These are phyloP conservation scores for Drosophila eugracilis DNA, from an alignment of 1,140 invertebrate species.

Conservation along the genomic window DNA sequence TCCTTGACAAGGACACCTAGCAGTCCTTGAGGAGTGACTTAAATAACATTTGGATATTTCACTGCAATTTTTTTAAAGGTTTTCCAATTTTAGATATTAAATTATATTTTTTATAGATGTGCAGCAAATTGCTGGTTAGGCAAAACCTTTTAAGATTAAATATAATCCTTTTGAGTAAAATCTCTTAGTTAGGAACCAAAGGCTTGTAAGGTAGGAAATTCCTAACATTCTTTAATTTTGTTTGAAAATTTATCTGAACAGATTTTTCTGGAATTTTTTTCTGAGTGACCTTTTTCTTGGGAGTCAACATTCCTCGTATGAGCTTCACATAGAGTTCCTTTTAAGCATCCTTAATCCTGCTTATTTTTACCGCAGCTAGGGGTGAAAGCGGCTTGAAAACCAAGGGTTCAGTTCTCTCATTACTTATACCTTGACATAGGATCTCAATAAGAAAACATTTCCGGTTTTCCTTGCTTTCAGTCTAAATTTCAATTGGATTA, in stretches of 20 bases:
- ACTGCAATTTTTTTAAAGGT: too few species aligned
- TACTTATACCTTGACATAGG: constrained; percentile 38
- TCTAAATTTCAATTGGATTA: constrained; percentile 50
- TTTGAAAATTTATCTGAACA: background rate
- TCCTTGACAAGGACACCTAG: constrained; percentile 24
- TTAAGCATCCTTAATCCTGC: constrained; percentile 76
- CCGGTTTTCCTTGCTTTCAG: constrained; percentile 19
- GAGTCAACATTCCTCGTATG: constrained; percentile 32
- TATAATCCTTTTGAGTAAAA: too few species aligned
- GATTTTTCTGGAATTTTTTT: background rate
- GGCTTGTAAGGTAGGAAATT: too few species aligned
- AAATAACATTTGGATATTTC: background rate
- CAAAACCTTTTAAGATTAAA: too few species aligned
- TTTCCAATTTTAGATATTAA: too few species aligned
- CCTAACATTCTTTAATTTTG: background rate
- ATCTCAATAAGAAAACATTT: constrained; percentile 36
- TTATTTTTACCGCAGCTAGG: constrained; percentile 63
- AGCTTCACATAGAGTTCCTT: constrained; percentile 65
- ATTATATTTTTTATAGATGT: too few species aligned
- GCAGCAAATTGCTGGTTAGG: too few species aligned
- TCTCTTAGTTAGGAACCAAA: too few species aligned
- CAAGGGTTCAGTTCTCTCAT: constrained; percentile 27
- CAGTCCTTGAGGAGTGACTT: background rate
- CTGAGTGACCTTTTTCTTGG: constrained; percentile 9
- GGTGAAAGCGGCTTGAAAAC: constrained; percentile 13